These are phyloP conservation scores for Parotocinclus haroldoi DNA, from an alignment of 2,797 vertebrate species.

Conservation along the genomic window DNA sequence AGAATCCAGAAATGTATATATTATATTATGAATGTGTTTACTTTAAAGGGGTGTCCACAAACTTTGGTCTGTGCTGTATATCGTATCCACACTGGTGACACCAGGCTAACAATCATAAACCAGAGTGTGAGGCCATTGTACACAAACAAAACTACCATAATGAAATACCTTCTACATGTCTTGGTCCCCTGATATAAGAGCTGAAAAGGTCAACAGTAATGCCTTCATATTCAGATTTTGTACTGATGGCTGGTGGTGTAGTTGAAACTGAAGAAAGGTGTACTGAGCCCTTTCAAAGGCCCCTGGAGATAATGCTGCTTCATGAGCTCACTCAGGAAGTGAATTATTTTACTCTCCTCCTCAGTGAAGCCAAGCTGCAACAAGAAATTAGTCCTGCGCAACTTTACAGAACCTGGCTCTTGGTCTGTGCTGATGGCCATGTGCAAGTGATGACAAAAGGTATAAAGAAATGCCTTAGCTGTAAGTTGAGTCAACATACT, in stretches of 20 bases:
- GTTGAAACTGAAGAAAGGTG: conserved; percentile 83
- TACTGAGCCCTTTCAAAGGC: conserved; percentile 51
- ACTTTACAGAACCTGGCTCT: conserved; percentile 74
- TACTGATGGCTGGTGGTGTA: conserved; percentile 94
- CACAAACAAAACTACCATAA: background rate
- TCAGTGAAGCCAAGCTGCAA: conserved; percentile 83
- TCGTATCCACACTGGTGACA: background rate
- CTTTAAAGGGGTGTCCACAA: no score
- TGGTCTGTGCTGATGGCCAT: conserved; percentile 74
- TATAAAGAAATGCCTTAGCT: conserved; percentile 88
- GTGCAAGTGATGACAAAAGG: conserved; percentile 95
- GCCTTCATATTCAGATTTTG: conserved; percentile 81
- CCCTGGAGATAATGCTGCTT: conserved; percentile 83
- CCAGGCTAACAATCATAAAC: background rate
- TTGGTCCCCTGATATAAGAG: conserved; percentile 41
- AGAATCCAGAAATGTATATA: no score
- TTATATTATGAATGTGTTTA: no score
- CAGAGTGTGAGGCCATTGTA: conserved; percentile 9
- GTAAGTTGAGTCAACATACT: conserved; percentile 83
- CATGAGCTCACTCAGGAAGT: conserved; percentile 90
- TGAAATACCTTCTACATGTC: conserved; percentile 39
- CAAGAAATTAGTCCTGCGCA: conserved; percentile 78
- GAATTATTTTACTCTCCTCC: conserved; percentile 86
- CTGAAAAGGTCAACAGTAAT: conserved; percentile 3
- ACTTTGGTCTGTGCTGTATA: no score